Evolutionary conservation across 1,140 invertebrate species (phyloP).

Genomic region (Brachionus calyciflorus): DNA sequence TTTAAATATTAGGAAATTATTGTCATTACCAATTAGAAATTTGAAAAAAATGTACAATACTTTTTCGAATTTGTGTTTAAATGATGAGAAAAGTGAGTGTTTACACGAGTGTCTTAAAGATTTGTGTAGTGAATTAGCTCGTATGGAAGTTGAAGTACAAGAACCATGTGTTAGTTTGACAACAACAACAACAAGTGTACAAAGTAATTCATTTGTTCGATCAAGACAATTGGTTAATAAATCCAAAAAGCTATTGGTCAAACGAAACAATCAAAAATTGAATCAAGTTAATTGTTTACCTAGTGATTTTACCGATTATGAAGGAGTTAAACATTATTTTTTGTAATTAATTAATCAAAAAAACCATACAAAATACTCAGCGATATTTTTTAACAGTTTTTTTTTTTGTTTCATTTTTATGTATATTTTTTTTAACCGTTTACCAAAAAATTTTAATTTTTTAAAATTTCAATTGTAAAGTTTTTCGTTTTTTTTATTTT

Average conservation of each 20-base stretch:
- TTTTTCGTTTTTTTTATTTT: no score
- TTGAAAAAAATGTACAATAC: not conserved
- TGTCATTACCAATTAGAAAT: not conserved
- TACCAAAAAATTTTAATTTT: no score
- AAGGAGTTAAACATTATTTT: conserved; percentile 8
- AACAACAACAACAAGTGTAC: not conserved
- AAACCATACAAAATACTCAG: no score
- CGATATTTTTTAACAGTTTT: no score
- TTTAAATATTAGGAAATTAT: conserved; percentile 1
- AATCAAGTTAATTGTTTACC: not conserved
- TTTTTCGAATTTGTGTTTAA: not conserved
- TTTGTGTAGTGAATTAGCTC: not conserved
- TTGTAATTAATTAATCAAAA: no score
- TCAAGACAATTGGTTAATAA: conserved; percentile 21
- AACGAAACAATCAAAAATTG: not conserved
- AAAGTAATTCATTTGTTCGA: not conserved
- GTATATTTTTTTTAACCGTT: no score
- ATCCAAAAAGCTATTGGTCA: not conserved
- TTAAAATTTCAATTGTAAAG: no score
- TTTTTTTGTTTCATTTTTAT: no score
- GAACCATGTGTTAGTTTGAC: no score
- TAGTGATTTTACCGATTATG: conserved; percentile 21
- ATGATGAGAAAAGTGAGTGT: not conserved
- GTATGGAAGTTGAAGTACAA: not conserved
- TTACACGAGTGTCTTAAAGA: not conserved